Base-by-base conservation (phyloP, 2,888 invertebrate genomes). In the Trachelus stipa region DNA sequence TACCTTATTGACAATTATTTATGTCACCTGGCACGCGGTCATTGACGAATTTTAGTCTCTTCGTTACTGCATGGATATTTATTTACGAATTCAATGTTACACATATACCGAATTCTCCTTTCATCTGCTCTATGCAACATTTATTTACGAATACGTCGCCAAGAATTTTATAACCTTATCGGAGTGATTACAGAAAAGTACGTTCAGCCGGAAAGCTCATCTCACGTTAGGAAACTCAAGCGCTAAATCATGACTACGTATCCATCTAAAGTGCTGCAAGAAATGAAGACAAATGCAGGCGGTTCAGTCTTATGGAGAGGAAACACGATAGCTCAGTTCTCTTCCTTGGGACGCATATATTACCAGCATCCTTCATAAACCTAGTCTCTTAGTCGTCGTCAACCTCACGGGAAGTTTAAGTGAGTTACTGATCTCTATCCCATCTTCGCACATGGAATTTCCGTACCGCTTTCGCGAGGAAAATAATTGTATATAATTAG, bases 211-310 rank as follows among this genome's bases (percentile, higher is more conserved):
- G 23, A 9, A 23, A 56, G 23, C 56, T 56, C 56, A 56, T 56
- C 71, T 71, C 33, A 9, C 31, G 33, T 15, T 23, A 78, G 80
- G 81, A 76, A 84, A 85, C 84, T 85, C 81, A 37, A 73, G 71
- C 83, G 78, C 83, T 89, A 89, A 89, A 89, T 89, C 89, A 88
- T 87, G 88, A 86, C 86, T 87, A 85, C 84, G 86, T 86, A 86
- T 85, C 31, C 34, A 83, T 86, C 83, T 83, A 84, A 83, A 87
- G 83, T 83, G 80, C 81, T 81, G 86, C 87, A 87, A 90, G 89
- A 88, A 90, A 88, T 88, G 88, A 90, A 89, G 89, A 90, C 88
- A 88, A 90, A 90, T 90, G 89, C 83, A 78, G 78, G 80, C 74
- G 76, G 80, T 79, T 82, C 83, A 85, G 87, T 85, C 88, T 87